phyloP scores from a whole-genome alignment of 2,888 invertebrate genomes.

The Arrhopalites spinosus region DNA sequence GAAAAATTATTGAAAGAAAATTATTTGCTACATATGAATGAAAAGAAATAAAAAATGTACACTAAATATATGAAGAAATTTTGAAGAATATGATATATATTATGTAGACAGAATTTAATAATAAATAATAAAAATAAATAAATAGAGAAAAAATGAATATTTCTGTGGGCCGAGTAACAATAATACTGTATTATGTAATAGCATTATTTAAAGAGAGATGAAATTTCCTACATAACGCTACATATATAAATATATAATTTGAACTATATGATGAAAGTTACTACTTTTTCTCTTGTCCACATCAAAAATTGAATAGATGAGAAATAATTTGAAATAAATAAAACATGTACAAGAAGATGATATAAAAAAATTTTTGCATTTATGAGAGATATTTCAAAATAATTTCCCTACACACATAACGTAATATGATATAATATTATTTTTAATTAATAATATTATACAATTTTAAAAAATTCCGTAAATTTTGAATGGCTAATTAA shows the following conservation, averaged over 20 bases:
- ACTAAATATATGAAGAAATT: not conserved
- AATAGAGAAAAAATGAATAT: not conserved
- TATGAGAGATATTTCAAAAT: too few relatives aligned
- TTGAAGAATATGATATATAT: constrained; percentile 3
- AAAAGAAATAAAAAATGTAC: constrained; percentile 10
- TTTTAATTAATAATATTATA: constrained; percentile 3
- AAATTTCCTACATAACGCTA: constrained; percentile 15
- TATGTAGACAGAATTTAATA: constrained; percentile 24
- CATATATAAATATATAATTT: not conserved
- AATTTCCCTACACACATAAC: too few relatives aligned
- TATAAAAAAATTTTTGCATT: too few relatives aligned
- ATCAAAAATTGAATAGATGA: not conserved
- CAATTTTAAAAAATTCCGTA: not conserved
- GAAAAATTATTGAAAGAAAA: constrained; percentile 1
- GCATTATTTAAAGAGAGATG: too few relatives aligned
- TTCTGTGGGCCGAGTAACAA: not conserved
- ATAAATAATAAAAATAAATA: constrained; percentile 11
- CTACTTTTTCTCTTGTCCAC: not conserved
- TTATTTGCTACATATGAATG: constrained; percentile 19
- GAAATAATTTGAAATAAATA: not conserved
- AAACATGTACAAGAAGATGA: not conserved
- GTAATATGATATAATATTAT: not conserved
- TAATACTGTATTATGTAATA: too few relatives aligned
- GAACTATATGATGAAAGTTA: not conserved
- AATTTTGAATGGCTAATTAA: constrained; percentile 31